Base-by-base conservation (phyloP, 2,797 vertebrate species). In the Urocyon cinereoargenteus region DNA sequence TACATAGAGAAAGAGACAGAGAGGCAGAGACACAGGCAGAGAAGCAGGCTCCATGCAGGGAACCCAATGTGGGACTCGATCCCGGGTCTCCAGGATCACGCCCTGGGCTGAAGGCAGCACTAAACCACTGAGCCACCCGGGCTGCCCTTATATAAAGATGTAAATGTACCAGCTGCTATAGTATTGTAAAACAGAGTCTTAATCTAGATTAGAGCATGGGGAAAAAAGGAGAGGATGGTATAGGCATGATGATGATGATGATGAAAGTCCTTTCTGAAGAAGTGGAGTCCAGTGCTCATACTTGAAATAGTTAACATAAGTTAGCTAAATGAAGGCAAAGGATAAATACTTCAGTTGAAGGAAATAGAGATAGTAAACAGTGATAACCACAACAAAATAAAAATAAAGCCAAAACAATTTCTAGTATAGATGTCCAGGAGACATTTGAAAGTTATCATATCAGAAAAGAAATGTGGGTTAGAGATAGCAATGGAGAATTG, bases 221-320 rank as follows among this genome's bases (percentile, higher is more conserved):
- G 4, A 14, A 0, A 8, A 61, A 51, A 21, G 11, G 12, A 84
- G 3, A 3, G 5, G 8, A 49, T n/a, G 1, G 4, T 2, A 51
- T 19, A 53, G n/a, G 55, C 24, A 81, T 51, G 62, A 64, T 64
- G 6, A 66, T 66, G 31, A n/a, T 15, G 61, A 49, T 40, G 36
- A 34, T 6, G 6, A 36, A 83, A 68, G 3, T n/a, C 9, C 6
- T 91, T 9, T 59, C 45, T 82, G 51, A 91, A 79, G 61, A 59
- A 16, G 21, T 40, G 16, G 16, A 75, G 6, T 21, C 73, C 24
- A 36, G n/a, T 84, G 12, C 10, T 81, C 28, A 88, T 18, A 79
- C 5, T 79, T 66, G 15, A 73, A 79, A 61, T 26, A 45, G 28
- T 24, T 24, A 6, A 9, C 7, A 2, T 66, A 53, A 62, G 0